A percentile compares a stretch with the other conserved stretches of the same genome.
These are phyloP conservation scores for Carassius auratus DNA, from an alignment of 2,113 vertebrate genomes.

Conservation along the genomic window DNA sequence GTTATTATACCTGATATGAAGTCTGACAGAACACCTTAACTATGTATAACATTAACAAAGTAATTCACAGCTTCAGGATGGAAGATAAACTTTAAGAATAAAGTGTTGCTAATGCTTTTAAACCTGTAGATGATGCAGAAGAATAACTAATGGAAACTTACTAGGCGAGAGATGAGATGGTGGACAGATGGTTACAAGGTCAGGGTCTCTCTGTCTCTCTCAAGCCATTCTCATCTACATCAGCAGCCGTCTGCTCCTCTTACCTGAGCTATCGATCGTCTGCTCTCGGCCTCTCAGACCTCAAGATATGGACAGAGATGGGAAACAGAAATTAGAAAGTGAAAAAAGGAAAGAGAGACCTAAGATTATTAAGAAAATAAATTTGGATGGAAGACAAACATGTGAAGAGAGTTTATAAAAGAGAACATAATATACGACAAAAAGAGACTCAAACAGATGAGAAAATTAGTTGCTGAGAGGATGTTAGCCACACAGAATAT, in stretches of 20 bases:
- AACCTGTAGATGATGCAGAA: not conserved
- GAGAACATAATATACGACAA: not conserved
- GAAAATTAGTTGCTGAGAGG: not conserved
- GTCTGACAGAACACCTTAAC: not conserved
- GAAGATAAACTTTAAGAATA: not conserved
- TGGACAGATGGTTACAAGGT: slow-evolving; percentile 19
- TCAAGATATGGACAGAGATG: not conserved
- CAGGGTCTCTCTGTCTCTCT: not conserved
- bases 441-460: not conserved
- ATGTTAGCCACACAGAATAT: not conserved
- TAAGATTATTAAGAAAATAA: not conserved
- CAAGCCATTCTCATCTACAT: not conserved
- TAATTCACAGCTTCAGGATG: not conserved
- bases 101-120: not conserved
- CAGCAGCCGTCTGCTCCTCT: slow-evolving; percentile 5
- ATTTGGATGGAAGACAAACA: not conserved
- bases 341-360: not conserved
- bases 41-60: not conserved
- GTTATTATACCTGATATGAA: not conserved
- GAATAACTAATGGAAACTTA: no score
- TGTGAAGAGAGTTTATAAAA: not conserved
- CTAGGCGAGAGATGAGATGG: not conserved
- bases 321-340: slow-evolving; percentile 19
- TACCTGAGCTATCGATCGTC: slow-evolving; percentile 31
- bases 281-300: slow-evolving; percentile 24